phyloP scores from a whole-genome alignment of 2,797 vertebrate genomes.

The Sebastolobus alascanus region DNA sequence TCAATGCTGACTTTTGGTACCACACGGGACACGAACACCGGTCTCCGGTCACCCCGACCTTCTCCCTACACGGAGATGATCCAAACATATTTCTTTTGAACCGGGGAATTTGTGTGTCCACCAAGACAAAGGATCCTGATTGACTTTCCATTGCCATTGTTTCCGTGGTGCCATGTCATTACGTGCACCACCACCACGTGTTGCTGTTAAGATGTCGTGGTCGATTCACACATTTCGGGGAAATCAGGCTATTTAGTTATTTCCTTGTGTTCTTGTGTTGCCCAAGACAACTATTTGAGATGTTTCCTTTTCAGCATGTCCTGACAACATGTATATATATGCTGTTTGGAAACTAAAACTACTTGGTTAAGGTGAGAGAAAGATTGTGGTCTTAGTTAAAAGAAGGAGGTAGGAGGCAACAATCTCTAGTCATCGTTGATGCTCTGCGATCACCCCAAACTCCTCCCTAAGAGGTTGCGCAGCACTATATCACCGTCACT shows the following conservation, averaged over 20 bases:
- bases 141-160: neutral
- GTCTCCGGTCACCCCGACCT: neutral
- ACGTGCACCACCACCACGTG: no score
- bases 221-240: rapidly evolving
- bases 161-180: neutral
- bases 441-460: no score
- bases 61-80: neutral
- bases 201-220: no score
- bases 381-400: neutral
- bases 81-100: neutral
- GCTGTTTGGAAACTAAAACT: neutral
- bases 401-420: neutral
- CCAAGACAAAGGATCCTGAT: no score
- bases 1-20: neutral
- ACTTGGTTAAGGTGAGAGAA: neutral
- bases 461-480: no score
- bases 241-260: neutral
- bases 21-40: neutral
- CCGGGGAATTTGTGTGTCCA: no score
- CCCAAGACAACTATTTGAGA: neutral
- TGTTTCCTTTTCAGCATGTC: neutral
- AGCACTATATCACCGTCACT: no score
- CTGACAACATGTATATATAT: neutral
- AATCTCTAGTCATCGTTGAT: neutral
- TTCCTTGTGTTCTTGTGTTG: neutral